Evolutionary conservation across 2,113 vertebrate species (phyloP).

Genomic region (Phyllopteryx taeniolatus): DNA sequence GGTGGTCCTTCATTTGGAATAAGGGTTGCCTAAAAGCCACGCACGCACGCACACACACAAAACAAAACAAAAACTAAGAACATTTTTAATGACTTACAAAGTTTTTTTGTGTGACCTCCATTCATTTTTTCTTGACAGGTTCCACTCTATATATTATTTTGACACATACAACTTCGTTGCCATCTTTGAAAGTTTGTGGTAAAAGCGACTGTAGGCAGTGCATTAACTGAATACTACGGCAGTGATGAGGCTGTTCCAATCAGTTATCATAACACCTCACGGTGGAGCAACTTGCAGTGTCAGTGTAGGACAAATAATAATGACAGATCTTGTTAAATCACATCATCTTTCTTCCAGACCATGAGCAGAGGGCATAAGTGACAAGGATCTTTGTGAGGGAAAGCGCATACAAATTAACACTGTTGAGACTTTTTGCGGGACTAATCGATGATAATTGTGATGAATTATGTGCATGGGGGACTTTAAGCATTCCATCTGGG

Average conservation of each 20-base stretch:
- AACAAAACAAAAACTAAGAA: not conserved
- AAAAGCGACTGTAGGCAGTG: not conserved
- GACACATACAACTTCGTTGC: not conserved
- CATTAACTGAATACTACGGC: not conserved
- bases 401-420: conserved; percentile 34
- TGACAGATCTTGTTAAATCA: conserved; percentile 25
- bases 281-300: not conserved
- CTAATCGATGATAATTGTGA: conserved; percentile 57
- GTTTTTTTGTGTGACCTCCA: not conserved
- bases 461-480: conserved; percentile 42
- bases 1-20: too few species aligned
- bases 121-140: not conserved
- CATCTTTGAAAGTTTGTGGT: not conserved
- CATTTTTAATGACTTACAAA: not conserved
- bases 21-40: not conserved
- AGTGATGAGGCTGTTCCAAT: not conserved
- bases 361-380: conserved; percentile 7
- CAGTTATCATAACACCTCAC: not conserved
- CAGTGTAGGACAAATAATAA: not conserved
- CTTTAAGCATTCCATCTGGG: conserved; percentile 37
- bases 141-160: not conserved
- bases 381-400: conserved; percentile 7
- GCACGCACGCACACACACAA: not conserved
- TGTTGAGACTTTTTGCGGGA: conserved; percentile 35
- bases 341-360: conserved; percentile 27